phyloP scores from a whole-genome alignment of 2,888 invertebrate species.

The Nysson spinosus region DNA sequence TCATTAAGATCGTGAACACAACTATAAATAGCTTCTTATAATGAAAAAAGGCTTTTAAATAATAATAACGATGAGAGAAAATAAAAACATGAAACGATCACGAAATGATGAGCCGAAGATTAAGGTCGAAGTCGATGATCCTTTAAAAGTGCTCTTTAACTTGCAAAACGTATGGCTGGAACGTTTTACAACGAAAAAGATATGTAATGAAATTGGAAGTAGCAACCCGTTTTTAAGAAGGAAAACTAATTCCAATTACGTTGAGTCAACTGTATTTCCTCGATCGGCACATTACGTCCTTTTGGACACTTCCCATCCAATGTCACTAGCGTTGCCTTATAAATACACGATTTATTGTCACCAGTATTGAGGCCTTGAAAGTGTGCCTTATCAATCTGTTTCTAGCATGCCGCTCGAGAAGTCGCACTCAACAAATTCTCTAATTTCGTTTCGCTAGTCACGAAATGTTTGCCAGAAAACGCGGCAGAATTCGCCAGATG shows the following conservation, averaged over 20 bases:
- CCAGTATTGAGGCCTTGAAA: constrained; percentile 20
- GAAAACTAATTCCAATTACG: constrained; percentile 2
- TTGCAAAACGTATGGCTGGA: constrained; percentile 63
- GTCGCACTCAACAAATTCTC: constrained; percentile 12
- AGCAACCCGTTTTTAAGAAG: background rate
- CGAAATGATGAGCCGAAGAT: background rate
- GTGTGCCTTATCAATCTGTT: background rate
- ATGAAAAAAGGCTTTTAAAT: constrained; percentile 6
- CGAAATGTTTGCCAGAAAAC: constrained; percentile 8
- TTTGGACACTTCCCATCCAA: constrained; percentile 2
- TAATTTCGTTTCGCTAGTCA: constrained; percentile 12
- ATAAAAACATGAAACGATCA: constrained; percentile 1
- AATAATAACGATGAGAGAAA: background rate
- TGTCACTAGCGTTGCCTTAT: background rate
- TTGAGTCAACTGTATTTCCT: constrained; percentile 1
- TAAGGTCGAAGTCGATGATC: background rate
- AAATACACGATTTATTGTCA: constrained; percentile 35
- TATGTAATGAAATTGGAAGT: constrained; percentile 7
- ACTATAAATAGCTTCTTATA: constrained; percentile 8
- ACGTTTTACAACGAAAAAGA: constrained; percentile 49
- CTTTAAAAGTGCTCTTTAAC: no score
- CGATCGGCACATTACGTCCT: constrained; percentile 1
- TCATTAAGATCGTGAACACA: constrained; percentile 16
- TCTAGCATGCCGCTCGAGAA: constrained; percentile 11
- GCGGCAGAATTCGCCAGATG: background rate